A percentile compares a stretch with the other conserved stretches of the same genome.
Evolutionary conservation across 2,797 vertebrate species (phyloP).

Genomic region (Sebastolobus altivelis): DNA sequence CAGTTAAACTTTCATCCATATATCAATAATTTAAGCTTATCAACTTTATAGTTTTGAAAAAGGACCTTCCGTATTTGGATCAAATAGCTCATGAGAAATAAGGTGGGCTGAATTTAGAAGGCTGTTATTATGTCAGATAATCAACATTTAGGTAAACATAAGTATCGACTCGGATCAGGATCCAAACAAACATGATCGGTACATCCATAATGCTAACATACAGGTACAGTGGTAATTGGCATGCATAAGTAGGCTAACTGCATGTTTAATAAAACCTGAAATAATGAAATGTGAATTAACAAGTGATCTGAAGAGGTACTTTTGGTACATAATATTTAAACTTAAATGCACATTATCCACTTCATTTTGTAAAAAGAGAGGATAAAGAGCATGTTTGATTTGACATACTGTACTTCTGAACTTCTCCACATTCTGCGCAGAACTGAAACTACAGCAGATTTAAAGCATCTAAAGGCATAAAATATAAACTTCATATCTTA

Average conservation of each 20-base stretch:
- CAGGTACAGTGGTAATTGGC: not conserved
- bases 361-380: not conserved
- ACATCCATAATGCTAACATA: not conserved
- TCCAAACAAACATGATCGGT: not conserved
- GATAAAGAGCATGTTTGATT: conserved; percentile 11
- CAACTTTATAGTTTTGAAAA: not conserved
- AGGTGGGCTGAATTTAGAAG: not conserved
- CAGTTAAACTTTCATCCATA: not conserved
- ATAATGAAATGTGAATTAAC: not conserved
- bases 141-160: not conserved
- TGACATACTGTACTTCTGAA: not conserved
- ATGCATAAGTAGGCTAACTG: not conserved
- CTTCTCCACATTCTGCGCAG: not conserved
- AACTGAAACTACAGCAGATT: conserved; percentile 13
- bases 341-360: not conserved
- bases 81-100: not conserved
- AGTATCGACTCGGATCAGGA: not conserved
- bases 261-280: too few relatives aligned
- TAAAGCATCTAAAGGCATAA: conserved; percentile 21
- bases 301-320: not conserved
- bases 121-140: not conserved
- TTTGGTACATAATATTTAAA: not conserved
- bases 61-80: not conserved
- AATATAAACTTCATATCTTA: conserved; percentile 9
- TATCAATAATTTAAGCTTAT: not conserved